Evolutionary conservation across 2,113 vertebrate genomes (phyloP).

Genomic region (Colaptes auratus): DNA sequence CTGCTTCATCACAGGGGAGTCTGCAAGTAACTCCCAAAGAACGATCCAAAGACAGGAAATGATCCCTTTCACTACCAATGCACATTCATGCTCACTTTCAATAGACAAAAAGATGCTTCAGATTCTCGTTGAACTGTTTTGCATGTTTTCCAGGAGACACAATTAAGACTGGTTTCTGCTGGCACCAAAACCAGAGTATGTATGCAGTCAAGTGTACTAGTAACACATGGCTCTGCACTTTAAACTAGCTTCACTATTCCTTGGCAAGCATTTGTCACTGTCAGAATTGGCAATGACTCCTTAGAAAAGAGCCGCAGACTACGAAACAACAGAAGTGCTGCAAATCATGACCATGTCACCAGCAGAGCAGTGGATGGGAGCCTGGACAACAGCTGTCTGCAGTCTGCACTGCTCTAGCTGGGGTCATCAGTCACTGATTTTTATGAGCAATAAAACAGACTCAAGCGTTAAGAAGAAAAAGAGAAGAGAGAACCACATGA

Average conservation of each 20-base stretch:
- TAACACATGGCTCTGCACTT: conserved; percentile 56
- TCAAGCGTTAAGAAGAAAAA: conserved; percentile 57
- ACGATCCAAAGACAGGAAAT: neutral
- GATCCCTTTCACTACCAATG: conserved; percentile 18
- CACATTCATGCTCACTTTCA: conserved; percentile 24
- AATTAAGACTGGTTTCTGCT: conserved; percentile 46
- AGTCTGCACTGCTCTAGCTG: conserved; percentile 45
- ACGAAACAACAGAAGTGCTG: conserved; percentile 3
- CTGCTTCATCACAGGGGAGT: neutral
- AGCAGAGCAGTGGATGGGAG: conserved; percentile 47
- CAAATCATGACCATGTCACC: conserved; percentile 53
- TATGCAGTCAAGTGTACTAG: conserved; percentile 36
- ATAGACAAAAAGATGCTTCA: conserved; percentile 52
- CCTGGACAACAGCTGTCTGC: conserved; percentile 64
- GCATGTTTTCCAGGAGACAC: conserved; percentile 51
- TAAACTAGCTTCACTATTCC: conserved; percentile 56
- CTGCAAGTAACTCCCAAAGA: neutral
- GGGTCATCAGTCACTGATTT: conserved; percentile 68
- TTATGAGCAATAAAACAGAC: conserved; percentile 63
- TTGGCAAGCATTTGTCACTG: conserved; percentile 52
- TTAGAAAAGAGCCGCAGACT: conserved; percentile 37
- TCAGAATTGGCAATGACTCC: conserved; percentile 49
- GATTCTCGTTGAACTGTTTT: conserved; percentile 13
- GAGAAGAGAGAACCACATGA: conserved; percentile 10
- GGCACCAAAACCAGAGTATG: conserved; percentile 6